Conservation (phyloP, 2,888 invertebrate species). For the Drosophila anomalata region DNA sequence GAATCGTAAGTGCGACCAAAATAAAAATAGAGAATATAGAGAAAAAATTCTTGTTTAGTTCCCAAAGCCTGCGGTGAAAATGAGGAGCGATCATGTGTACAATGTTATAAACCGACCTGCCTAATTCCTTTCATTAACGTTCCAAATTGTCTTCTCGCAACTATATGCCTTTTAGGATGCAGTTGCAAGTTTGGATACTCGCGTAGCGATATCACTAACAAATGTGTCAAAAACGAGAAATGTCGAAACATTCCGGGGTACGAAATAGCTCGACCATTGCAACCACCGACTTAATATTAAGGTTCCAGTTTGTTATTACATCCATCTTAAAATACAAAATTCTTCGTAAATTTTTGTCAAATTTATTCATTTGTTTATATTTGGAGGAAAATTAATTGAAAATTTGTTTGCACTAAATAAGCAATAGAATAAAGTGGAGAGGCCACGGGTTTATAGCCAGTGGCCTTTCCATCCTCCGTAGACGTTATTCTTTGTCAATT, state of each 20-base stretch:
- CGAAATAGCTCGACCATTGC: neutral
- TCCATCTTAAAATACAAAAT: too few species aligned
- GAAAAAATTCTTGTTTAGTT: neutral
- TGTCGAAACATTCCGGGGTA: neutral
- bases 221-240: conserved; percentile 33
- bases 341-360: too few species aligned
- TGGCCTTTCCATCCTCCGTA: neutral
- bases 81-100: conserved; percentile 48
- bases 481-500: conserved; percentile 41
- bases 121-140: conserved; percentile 1
- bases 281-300: neutral
- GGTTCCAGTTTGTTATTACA: too few species aligned
- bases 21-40: neutral
- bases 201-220: conserved; percentile 36
- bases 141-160: neutral
- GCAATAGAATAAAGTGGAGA: conserved; percentile 45
- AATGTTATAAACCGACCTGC: conserved; percentile 49
- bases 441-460: neutral
- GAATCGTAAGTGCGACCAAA: neutral
- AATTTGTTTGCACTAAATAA: conserved; percentile 28
- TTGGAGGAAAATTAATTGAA: conserved; percentile 22
- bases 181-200: conserved; percentile 48
- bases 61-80: conserved; percentile 53
- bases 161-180: conserved; percentile 46
- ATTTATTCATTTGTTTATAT: neutral